Evolutionary conservation across 2,113 vertebrate genomes (phyloP), one percentile per base, ranked within the genome.

Genomic region (Sialia sialis): DNA sequence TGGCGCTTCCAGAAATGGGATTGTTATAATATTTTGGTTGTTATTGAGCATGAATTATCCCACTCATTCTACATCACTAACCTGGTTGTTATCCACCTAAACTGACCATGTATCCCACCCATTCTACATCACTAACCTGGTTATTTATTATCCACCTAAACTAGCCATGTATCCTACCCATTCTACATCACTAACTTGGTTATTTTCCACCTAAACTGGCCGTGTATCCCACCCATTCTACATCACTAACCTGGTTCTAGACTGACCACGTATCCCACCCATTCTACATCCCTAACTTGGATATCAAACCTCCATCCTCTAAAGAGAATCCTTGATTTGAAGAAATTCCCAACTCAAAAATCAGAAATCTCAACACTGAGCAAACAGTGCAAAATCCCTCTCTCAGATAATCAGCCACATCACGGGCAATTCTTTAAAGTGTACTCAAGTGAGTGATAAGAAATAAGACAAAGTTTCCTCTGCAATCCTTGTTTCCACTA

Each of bases 21-120:
- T 14, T 36, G 0, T 9, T 30, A 0, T 0, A 3, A 2, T 11
- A 2, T 14, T 32, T 23, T 25, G 59, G 32, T 36, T n/a, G 4
- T 43, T 13, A 6, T 6, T 36, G 32, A 19, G 7, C 26, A 6
- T 11, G 2, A 41, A 22, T 43, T 82, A 39, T 14, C 41, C 32
- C n/a, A 26, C 38, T 76, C 56, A 25, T 13, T 12, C 29, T 4
- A 38, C 6, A 4, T 25, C 26, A 48, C 15, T 25, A 66, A 25
- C 2, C 32, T 74, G 46, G 23, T 46, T 46, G 21, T 46, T 46
- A 19, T 20, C 43, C 43, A 44, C 43, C 43, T 44, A 44, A 44
- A 44, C 10, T 46, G 20, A 46, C 20, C 44, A 21, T 46, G 43
- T 83, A 58, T 27, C 43, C n/a, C 34, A 27, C 39, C 78, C 59